Evolutionary conservation across 2,797 vertebrate species (phyloP).

Genomic region (Choloepus didactylus): DNA sequence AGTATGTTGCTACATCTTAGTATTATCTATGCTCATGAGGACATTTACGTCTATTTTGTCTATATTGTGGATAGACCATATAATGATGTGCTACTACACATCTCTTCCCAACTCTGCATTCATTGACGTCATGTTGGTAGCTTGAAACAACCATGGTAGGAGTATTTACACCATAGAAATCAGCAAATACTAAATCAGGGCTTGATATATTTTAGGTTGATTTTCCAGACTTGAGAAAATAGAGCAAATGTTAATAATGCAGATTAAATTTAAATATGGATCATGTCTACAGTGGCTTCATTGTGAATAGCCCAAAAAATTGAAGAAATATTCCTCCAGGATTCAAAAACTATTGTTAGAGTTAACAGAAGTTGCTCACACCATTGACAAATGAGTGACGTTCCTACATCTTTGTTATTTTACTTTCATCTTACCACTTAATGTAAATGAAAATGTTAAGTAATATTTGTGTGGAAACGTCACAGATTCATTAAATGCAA

Average conservation of each 20-base stretch:
- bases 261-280: neutral
- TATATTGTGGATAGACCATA: neutral
- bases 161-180: neutral
- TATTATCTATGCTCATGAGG: neutral
- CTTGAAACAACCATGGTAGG: neutral
- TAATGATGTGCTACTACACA: neutral
- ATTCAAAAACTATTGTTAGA: neutral
- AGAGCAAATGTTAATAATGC: neutral
- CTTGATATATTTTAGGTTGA: neutral
- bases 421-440: neutral
- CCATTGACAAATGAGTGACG: neutral
- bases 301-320: neutral
- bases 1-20: neutral
- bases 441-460: neutral
- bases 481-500: neutral
- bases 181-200: neutral
- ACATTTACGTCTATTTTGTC: neutral
- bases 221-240: conserved; percentile 1
- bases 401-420: neutral
- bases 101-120: neutral
- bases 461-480: neutral
- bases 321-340: neutral
- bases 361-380: neutral
- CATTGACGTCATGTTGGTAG: no score
- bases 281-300: neutral